Evolutionary conservation across 2,888 invertebrate species (phyloP), one percentile per base, ranked within the genome.

Genomic region (Xestia xanthographa): DNA sequence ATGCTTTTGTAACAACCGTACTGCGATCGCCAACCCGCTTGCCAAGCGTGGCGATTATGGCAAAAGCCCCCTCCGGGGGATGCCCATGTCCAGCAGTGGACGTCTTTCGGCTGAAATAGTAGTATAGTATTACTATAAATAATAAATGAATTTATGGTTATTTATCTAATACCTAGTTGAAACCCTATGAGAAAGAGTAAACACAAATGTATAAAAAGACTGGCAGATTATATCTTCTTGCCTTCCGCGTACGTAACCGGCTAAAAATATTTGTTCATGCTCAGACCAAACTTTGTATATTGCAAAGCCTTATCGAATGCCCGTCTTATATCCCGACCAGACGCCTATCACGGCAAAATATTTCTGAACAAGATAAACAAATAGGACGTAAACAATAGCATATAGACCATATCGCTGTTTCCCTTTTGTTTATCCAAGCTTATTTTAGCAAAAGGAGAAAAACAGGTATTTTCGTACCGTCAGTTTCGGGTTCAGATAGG

Each of bases 331-430:
- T 69, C 50, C 79, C 63, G 62, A 65, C 78, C 38, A 29, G 50
- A 63, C 41, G 26, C 56, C 72, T 78, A 78, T 83, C 79, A 74
- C 66, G 62, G 60, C 60, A 26, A 79, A 86, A 86, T 83, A 86
- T 83, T 86, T 73, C 62, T 29, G 60, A 78, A 86, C 66, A 74
- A 86, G 79, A 86, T 83, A 83, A 82, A 86, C 48, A 79, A 83
- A 86, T 74, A 68, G 72, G 50, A 78, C 65, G 60, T 70, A 85
- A 74, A 86, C 83, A 86, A 83, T 68, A 58, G 68, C 56, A 68
- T 65, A 56, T 60, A 75, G 82, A 53, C 62, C 68, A 82, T 71
- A 66, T 53, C 79, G 12, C 60, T 68, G 43, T 73, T 86, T 82
- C 22, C 60, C 48, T 77, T 34, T 78, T 74, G 70, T 68, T 83